phyloP scores from a whole-genome alignment of 2,797 vertebrate species.

The Bryconaethiops microstoma region DNA sequence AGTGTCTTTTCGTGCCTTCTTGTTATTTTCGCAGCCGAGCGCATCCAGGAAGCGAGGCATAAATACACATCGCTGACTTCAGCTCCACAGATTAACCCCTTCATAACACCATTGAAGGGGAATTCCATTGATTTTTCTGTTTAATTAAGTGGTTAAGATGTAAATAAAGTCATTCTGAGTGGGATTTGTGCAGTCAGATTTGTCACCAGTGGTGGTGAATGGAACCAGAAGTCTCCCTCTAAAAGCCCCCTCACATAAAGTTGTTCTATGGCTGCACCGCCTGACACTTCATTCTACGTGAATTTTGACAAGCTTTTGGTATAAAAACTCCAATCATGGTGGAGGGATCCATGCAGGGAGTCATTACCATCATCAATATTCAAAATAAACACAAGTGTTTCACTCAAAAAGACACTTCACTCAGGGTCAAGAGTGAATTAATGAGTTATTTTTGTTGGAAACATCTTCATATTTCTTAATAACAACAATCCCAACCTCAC shows the following conservation, averaged over 20 bases:
- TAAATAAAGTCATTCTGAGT: not conserved
- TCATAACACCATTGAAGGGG: not conserved
- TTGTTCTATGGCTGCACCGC: not conserved
- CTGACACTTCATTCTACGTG: not conserved
- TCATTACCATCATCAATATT: not conserved
- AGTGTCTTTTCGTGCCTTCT: conserved; percentile 31
- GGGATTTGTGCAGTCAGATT: not conserved
- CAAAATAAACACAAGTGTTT: too few relatives aligned
- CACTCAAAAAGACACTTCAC: too few relatives aligned
- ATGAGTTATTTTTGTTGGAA: too few relatives aligned
- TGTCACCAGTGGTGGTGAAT: not conserved
- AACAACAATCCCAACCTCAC: too few relatives aligned
- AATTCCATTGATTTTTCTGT: not conserved
- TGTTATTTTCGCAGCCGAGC: conserved; percentile 9
- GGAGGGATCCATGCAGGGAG: not conserved
- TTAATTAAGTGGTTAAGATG: not conserved
- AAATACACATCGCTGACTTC: not conserved
- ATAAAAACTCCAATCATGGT: too few relatives aligned
- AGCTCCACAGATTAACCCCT: not conserved
- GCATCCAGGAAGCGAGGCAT: not conserved
- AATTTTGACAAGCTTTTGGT: too few relatives aligned
- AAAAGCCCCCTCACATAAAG: not conserved
- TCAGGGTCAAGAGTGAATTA: too few relatives aligned
- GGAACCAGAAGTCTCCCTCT: not conserved
- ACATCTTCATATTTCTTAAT: too few relatives aligned